Base-by-base conservation (phyloP, 2,113 vertebrate genomes). In the Neolamprologus caudopunctatus region DNA sequence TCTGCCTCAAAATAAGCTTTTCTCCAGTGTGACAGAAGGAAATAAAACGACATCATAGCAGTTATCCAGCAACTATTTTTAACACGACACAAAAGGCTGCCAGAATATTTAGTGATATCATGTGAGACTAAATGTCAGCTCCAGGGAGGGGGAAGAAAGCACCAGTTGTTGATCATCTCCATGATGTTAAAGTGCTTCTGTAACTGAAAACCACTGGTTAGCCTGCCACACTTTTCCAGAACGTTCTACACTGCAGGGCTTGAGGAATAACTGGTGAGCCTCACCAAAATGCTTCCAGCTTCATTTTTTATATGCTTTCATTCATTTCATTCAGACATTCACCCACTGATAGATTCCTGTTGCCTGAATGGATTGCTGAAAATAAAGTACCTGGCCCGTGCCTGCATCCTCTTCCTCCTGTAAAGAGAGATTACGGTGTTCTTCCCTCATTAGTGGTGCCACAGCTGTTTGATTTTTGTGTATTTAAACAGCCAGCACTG, bases 401-500 rank as follows among this genome's bases (percentile, higher is more conserved):
- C 54, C 50, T 28, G 28, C 55, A 19, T 47, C 78, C 87, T 92
- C 78, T 85, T 93, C 85, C 90, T 93, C 83, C 89, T 94, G 92
- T 85, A 85, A 63, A 11, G 66, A 54, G 51, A 92, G 71, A 92
- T 92, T 86, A 82, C 61, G 81, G 61, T 82, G 81, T 50, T 89
- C 35, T 83, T 61, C 31, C 21, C 63, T 73, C 78, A 66, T 85
- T 92, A 88, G 83, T 58, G 31, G 68, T 55, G 33, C 83, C 83
- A 87, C 87, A 88, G 84, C 88, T 89, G 88, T 89, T 89, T 85
- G 80, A 42, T 83, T 80, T 89, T 88, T 88, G 85, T 89, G 90
- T 91, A 24, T 93, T 88, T 89, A 84, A 89, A 92, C 89, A 91
- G 91, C 88, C 80, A 88, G 84, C 85, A 80, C 50, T 86, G 85